Conservation (phyloP, 1,140 invertebrate species). For the Nasonia giraulti region DNA sequence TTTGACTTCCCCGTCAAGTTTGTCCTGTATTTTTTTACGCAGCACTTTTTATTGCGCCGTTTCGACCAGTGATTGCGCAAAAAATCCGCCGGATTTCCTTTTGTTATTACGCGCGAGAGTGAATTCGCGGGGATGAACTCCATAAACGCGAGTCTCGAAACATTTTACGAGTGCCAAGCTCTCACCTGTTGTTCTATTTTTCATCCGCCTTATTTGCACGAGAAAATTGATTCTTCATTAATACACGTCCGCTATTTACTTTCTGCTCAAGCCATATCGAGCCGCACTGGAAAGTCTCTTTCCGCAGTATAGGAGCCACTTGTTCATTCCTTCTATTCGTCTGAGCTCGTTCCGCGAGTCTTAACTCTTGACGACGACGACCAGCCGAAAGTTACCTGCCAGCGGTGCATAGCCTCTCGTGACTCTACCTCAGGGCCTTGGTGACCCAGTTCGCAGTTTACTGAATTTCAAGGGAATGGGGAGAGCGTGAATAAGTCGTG, state of each 20-base stretch:
- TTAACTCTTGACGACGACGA: not conserved
- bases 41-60: too few relatives aligned
- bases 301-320: not conserved
- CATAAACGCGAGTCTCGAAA: not conserved
- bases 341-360: not conserved
- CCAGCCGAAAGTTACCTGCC: not conserved
- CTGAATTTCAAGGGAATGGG: not conserved
- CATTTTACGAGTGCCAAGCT: too few relatives aligned
- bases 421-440: not conserved
- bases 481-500: not conserved
- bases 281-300: not conserved
- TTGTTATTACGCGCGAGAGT: not conserved
- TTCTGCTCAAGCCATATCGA: not conserved
- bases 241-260: too few relatives aligned
- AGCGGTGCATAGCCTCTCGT: not conserved
- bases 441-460: not conserved
- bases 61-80: too few relatives aligned
- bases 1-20: not conserved
- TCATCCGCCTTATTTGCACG: too few relatives aligned
- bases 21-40: not conserved
- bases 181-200: too few relatives aligned
- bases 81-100: too few relatives aligned
- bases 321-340: not conserved
- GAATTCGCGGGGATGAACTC: too few relatives aligned
- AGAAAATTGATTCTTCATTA: not conserved